Conservation (phyloP, 2,888 invertebrate genomes). For the Hemaris fuciformis region DNA sequence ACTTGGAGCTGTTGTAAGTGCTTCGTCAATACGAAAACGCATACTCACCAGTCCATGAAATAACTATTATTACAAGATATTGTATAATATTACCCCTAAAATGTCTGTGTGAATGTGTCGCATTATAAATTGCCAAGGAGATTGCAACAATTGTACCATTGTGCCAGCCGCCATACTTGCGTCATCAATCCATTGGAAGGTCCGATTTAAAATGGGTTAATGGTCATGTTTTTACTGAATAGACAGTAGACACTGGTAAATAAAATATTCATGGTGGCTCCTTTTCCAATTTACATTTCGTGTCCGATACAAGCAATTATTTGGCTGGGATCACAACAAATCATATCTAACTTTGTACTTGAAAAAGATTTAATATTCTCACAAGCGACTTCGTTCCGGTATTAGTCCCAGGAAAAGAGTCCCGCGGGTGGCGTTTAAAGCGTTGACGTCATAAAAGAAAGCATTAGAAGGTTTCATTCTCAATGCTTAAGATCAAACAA, state of each 20-base stretch:
- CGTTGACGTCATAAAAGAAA: not conserved
- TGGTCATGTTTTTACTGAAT: constrained; percentile 60
- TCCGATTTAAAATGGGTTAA: constrained; percentile 75
- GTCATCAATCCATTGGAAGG: constrained; percentile 67
- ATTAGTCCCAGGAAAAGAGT: not conserved
- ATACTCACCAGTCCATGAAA: constrained; percentile 25
- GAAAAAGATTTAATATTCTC: not conserved
- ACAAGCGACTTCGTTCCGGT: not conserved
- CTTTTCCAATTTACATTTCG: constrained; percentile 23
- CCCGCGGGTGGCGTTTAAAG: not conserved
- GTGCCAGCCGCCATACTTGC: constrained; percentile 60
- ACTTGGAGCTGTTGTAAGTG: not conserved
- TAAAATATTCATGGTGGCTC: constrained; percentile 49
- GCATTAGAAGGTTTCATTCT: not conserved
- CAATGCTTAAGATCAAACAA: not conserved
- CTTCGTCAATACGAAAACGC: not conserved
- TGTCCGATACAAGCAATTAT: not conserved
- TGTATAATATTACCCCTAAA: constrained; percentile 40
- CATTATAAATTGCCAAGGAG: constrained; percentile 49
- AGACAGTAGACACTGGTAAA: constrained; percentile 43
- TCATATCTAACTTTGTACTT: not conserved
- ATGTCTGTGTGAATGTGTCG: constrained; percentile 47
- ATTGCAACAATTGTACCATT: constrained; percentile 51
- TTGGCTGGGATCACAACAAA: constrained; percentile 19
- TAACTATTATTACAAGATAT: constrained; percentile 31